Base-by-base conservation (phyloP, 2,113 vertebrate species). In the Tiliqua scincoides region DNA sequence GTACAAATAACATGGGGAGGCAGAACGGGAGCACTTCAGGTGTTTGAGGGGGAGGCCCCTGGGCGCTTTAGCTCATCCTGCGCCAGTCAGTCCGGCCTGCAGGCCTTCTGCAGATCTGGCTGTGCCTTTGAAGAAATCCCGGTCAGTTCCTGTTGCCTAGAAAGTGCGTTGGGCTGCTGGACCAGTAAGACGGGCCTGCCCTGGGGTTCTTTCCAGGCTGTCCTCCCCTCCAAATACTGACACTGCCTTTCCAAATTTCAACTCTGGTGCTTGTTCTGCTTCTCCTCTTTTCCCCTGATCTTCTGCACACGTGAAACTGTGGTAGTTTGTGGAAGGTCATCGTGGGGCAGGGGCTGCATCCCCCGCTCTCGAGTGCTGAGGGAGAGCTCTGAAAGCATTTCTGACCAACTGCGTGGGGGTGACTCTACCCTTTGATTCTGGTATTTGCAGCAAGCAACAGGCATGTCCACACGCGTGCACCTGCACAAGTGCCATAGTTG, bases 1-100 rank as follows among this genome's bases (percentile, higher is more conserved):
- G 83, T 88, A 30, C 11, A 0, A 83, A 61, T 62, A 0, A 25
- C 90, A 85, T 85, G 79, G 75, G 87, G 85, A 79, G 72, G 32
- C 9, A 77, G 79, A 32, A 30, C 4, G 9, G 6, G 1, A 3
- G 2, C 35, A 3, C 37, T 87, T 61, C 78, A 84, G 30, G 76
- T 79, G 83, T 70, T 85, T 88, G 32, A 14, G 84, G 79, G 73
- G 87, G 88, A 63, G 30, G 3, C 25, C 48, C 5, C 5, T 74
- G 20, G 40, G 35, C 85, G 85, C 57, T 62, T 0, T 4, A 21
- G 3, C n/a, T n/a, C 80, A 43, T 76, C n/a, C 75, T 27, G 62
- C 2, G 35, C 59, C 8, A 40, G 78, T 8, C 30, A 20, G 17
- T 11, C 10, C 18, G 2, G 57, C 4, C n/a, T 35, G 68, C n/a